Evolutionary conservation across 2,113 vertebrate species (phyloP), one percentile per base, ranked within the genome.

Genomic region (Pholis gunnellus): DNA sequence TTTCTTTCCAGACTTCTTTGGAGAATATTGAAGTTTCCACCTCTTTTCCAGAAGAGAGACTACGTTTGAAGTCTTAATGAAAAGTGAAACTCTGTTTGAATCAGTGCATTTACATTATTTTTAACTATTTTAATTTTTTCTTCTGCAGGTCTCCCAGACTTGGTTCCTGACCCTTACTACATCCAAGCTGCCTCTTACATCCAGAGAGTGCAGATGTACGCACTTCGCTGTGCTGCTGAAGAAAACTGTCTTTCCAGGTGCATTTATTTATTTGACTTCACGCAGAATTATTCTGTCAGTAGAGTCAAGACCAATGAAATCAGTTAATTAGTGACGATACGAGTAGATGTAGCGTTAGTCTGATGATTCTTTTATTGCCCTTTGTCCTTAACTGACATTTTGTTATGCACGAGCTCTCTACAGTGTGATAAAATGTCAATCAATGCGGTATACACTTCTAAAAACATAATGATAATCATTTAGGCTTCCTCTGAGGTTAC

Each of bases 191-290:
- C 94, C n/a, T 96, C 94, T 1, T 96, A 96, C 81, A 86, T 96
- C 48, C 95, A 96, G 77, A 93, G 91, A 75, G 90, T 94, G 73
- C 95, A 96, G 87, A 93, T 96, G 94, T 96, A 96, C 11, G 92
- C 95, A 8, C 91, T 96, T 25, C 90, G 94, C 67, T 96, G 96
- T 80, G 96, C 96, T 6, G 95, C 95, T 5, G 96, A 96, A 44
- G 96, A 96, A 52, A 95, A 95, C 87, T 96, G 96, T 68, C 93
- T 96, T 5, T 95, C 96, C 57, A 95, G 95, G 96, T 96, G 34
- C 22, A 6, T 13, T 36, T 13, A 9, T 74, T 71, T 61, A 40
- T 83, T 79, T 17, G 0, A n/a, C 31, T 40, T 64, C 25, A 73
- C 6, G 46, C 9, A 1, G 5, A n/a, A 31, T 60, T 46, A 20